These are phyloP conservation scores for Dinocampus coccinellae DNA, from an alignment of 2,888 invertebrate genomes.

Conservation along the genomic window DNA sequence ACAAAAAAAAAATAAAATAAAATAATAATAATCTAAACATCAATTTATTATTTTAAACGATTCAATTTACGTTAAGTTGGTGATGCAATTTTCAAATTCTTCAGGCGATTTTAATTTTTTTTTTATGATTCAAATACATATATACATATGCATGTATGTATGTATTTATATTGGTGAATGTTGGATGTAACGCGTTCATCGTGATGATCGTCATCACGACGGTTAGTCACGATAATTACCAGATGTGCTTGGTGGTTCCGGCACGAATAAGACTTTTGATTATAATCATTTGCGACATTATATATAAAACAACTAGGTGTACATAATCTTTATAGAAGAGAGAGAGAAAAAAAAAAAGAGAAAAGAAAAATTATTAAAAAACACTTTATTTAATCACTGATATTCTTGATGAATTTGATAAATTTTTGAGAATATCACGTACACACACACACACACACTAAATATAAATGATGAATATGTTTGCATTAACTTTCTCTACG, in stretches of 20 bases:
- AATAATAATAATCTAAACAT: background rate
- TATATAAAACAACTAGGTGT: background rate
- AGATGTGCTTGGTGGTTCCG: conserved; percentile 31
- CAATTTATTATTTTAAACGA: background rate
- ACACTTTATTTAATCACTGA: background rate
- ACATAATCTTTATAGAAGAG: background rate
- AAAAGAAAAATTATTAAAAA: no score
- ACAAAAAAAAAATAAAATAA: no score
- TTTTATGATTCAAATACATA: background rate
- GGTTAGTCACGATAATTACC: conserved; percentile 37
- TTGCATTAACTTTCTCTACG: background rate
- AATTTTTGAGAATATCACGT: no score
- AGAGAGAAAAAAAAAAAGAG: no score
- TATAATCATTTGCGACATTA: conserved; percentile 15
- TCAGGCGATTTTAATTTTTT: background rate
- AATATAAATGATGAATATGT: background rate
- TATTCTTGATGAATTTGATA: background rate
- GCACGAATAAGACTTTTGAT: conserved; percentile 18
- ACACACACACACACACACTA: background rate
- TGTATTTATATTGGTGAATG: conserved; percentile 10
- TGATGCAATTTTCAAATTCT: background rate
- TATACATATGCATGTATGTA: background rate
- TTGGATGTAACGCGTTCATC: conserved; percentile 22
- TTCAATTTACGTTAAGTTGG: background rate
- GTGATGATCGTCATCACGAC: conserved; percentile 29